Base-by-base conservation (phyloP, 2,113 vertebrate genomes). In the Pao palembangensis region DNA sequence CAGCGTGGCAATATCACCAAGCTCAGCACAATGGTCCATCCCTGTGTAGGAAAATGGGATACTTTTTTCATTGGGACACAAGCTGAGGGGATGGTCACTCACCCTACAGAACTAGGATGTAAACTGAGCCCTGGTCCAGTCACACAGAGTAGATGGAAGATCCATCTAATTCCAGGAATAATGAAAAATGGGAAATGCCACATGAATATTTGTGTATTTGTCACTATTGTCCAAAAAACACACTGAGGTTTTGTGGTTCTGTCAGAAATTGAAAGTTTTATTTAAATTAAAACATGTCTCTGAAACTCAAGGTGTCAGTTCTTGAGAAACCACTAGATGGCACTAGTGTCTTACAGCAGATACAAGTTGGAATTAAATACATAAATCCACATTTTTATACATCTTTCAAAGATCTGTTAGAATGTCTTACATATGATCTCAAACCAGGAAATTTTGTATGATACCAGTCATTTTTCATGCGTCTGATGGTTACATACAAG, bases 71-170 rank as follows among this genome's bases (percentile, higher is more conserved):
- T 67, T 54, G 25, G 52, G 65, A 87, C 88, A 88, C 67, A 58
- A 90, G 89, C 88, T 88, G 83, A 89, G 84, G 80, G 75, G 73
- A 80, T 82, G 79, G 89, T 89, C 90, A 91, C 91, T 90, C 76
- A 88, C 91, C 82, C 85, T 82, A 54, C 64, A 38, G 38, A 79
- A 75, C 76, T 62, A 79, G 75, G 82, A 80, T 82, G 88, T 88
- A 88, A 91, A 87, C 77, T 69, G 87, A 90, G 83, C 84, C 82
- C 51, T 83, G 89, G 71, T 85, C 58, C 44, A 69, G 52, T 80
- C 76, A n/a, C 65, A 72, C 61, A 64, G 56, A 55, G 69, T 69
- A 86, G 77, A 83, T 74, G 86, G 77, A 79, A 88, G 81, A 81
- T 80, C 76, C n/a, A n/a, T n/a, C n/a, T n/a, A 72, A 79, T 82